Evolutionary conservation across 2,113 vertebrate species (phyloP), one percentile per base, ranked within the genome.

Genomic region (Brachyistius frenatus): DNA sequence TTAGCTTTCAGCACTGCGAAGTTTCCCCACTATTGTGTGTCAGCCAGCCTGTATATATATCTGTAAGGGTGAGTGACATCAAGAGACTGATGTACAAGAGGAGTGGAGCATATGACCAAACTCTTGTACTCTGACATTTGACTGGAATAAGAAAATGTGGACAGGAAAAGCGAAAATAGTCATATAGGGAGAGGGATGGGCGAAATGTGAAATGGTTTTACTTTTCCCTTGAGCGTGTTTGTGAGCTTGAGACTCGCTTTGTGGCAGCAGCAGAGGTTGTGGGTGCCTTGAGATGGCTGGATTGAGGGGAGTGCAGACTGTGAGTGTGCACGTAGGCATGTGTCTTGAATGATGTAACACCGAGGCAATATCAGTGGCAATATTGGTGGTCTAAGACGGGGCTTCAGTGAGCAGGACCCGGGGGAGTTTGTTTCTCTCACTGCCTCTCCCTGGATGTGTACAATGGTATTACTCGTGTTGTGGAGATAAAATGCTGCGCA

Each of bases 351-450:
- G 90, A 90, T 93, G 91, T 88, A 91, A 92, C 68, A 73, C 52
- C 1, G 30, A 83, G 61, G 91, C 89, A 95, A 93, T 93, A 89
- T 92, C 84, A 73, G 73, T 50, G 36, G 85, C 81, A 91, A 85
- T 90, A 93, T 78, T 80, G 70, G 73, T 58, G 75, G 80, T 81
- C 73, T 81, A 57, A 72, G 58, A 78, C 49, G 64, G 13, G 79
- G 41, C 69, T 76, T 66, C 64, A 83, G 81, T 52, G 79, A 53
- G 58, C 67, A 60, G 39, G 73, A 82, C 83, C 80, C 80, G 7
- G 44, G 71, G 73, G 84, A 78, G 69, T 77, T 73, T 54, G 50
- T 83, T 64, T 78, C 81, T 54, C 47, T 66, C 53, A 39, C 39
- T 64, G 23, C 9, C 11, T 54, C 13, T 47, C 23, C 78, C 9